Evolutionary conservation across 2,113 vertebrate species (phyloP), one percentile per base, ranked within the genome.

Genomic region (Colossoma macropomum): DNA sequence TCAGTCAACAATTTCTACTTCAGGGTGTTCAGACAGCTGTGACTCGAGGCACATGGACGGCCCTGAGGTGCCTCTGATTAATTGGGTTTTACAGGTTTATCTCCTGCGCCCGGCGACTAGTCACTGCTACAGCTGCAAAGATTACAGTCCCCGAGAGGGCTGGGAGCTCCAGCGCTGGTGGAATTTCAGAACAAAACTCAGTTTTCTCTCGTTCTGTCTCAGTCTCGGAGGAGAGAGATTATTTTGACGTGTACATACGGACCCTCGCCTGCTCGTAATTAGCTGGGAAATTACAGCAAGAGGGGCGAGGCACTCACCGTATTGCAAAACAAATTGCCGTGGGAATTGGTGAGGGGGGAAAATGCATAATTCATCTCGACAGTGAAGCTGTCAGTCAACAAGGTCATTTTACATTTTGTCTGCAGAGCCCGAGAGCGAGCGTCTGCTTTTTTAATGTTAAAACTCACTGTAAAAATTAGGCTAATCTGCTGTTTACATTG

Each of bases 211-310:
- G 10, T 41, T 65, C 25, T 25, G 1, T 76, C 82, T 86, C 65
- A 56, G 28, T 82, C 32, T 71, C 77, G 32, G 13, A 52, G 28
- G 17, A 72, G 27, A 21, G 41, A 50, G 48, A 52, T 56, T 68
- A 75, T 79, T 65, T 50, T 41, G 68, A 69, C 45, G 62, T 9
- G 30, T 52, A 74, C 50, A 54, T 34, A 81, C 17, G 27, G 69
- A 81, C 79, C 71, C 85, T 54, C 16, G 28, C 56, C 56, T 17
- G 28, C n/a, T 86, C 50, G 28, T 81, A 81, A 81, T 81, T 78
- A 81, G 73, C 82, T 74, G 25, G 30, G 70, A 81, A 77, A 74
- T 74, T 21, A 77, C 60, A 68, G 59, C 77, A 68, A 80, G 56
- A 60, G 52, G 50, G 56, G 17, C 52, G 32, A 45, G 71, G 77